Evolutionary conservation across 2,888 invertebrate species (phyloP).

Genomic region (Caenorhabditis sp.): DNA sequence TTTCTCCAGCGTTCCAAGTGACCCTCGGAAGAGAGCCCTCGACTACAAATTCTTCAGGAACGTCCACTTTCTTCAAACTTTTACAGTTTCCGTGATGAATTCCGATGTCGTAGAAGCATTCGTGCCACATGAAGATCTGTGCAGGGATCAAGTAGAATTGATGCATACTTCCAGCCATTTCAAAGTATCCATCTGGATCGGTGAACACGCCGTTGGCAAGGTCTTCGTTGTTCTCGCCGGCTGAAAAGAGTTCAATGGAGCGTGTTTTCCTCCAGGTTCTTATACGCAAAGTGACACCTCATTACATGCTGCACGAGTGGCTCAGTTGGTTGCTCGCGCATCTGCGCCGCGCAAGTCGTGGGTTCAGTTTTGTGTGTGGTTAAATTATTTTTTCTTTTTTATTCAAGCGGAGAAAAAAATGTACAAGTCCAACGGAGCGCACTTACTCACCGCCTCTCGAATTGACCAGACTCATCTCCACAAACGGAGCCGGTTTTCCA

Average conservation of each 20-base stretch:
- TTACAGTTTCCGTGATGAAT: constrained; percentile 24
- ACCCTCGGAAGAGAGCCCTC: background rate
- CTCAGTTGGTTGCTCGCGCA: too few relatives aligned
- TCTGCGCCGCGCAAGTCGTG: too few relatives aligned
- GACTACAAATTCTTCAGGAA: constrained; percentile 5
- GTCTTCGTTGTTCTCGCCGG: background rate
- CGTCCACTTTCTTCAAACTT: background rate
- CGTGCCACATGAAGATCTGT: constrained; percentile 1
- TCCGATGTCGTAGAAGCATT: constrained; percentile 22
- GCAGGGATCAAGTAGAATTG: constrained; percentile 12
- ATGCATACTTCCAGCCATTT: constrained; percentile 7
- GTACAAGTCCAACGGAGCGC: background rate
- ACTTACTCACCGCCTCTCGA: background rate
- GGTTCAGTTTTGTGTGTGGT: too few relatives aligned
- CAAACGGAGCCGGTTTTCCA: constrained; percentile 24
- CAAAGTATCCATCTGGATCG: constrained; percentile 21
- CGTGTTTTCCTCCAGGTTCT: background rate
- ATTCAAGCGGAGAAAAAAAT: too few relatives aligned
- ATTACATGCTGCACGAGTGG: too few relatives aligned
- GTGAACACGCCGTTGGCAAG: background rate
- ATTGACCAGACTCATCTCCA: background rate
- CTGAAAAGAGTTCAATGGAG: background rate
- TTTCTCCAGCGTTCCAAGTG: constrained; percentile 5
- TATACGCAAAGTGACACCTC: too few relatives aligned
- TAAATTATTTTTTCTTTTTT: too few relatives aligned